A percentile compares a stretch with the other conserved stretches of the same genome.
These are phyloP conservation scores for Rugalucina vietnamica DNA, from an alignment of 2,888 invertebrate species.

Conservation along the genomic window DNA sequence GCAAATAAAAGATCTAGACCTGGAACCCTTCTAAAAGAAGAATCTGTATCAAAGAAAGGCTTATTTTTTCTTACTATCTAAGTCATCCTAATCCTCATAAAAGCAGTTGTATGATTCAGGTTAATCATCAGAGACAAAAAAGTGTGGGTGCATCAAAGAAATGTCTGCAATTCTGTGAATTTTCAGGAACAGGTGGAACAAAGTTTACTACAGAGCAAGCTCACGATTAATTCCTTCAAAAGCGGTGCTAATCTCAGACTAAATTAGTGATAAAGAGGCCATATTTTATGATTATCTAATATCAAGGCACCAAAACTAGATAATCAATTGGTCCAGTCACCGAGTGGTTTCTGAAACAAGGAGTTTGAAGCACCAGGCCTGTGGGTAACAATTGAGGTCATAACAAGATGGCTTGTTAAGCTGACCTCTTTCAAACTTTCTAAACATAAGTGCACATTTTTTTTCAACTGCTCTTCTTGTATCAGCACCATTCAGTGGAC, in stretches of 20 bases:
- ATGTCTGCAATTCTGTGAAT: not conserved
- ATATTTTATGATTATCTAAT: not conserved
- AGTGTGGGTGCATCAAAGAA: not conserved
- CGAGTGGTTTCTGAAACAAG: too few relatives aligned
- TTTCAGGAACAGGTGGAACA: not conserved
- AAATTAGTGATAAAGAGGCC: not conserved
- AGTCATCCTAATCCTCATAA: not conserved
- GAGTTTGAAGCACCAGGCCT: too few relatives aligned
- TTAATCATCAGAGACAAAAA: not conserved
- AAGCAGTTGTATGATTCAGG: conserved; percentile 5
- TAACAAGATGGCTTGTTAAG: too few relatives aligned
- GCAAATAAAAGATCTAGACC: too few relatives aligned
- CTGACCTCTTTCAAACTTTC: too few relatives aligned
- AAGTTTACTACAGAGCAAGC: not conserved
- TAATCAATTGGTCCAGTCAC: too few relatives aligned
- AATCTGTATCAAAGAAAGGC: conserved; percentile 8
- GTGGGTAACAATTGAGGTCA: too few relatives aligned
- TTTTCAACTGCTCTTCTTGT: too few relatives aligned
- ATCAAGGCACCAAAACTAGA: too few relatives aligned
- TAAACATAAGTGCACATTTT: too few relatives aligned
- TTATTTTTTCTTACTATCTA: not conserved
- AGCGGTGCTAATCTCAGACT: not conserved
- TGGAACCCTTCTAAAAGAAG: not conserved
- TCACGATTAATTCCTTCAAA: not conserved
- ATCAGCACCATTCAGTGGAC: too few relatives aligned